Base-by-base conservation (phyloP, 2,113 vertebrate species). In the Callionymus lyra region DNA sequence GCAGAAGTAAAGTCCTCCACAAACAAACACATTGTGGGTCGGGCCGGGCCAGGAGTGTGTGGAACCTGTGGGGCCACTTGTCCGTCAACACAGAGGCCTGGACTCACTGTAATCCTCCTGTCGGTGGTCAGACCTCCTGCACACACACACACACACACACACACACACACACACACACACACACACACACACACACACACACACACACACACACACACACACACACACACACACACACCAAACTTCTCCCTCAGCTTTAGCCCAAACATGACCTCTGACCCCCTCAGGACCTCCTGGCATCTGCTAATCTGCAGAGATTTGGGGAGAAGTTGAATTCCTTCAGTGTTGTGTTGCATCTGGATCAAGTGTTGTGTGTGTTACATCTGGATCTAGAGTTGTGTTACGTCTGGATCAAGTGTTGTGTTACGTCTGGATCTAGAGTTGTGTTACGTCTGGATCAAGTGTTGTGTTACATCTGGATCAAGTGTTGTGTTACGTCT, bases 61-160 rank as follows among this genome's bases (percentile, higher is more conserved):
- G 38, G 53, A 56, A 52, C 67, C 68, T 77, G 52, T 31, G 69
- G 66, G 73, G 62, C 44, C 34, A 47, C 65, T 56, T 50, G 65
- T 82, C 81, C 81, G 80, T 84, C 81, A 82, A 60, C 78, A 19
- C 67, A 19, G 40, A 70, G 62, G 70, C 37, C 60, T 12, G 13
- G 65, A 65, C 69, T 73, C 19, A 6, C 37, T 13, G 14, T 80
- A 81, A 84, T 82, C 79, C 82, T 59, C 71, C 70, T 65, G 70
- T 74, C 76, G 76, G 62, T 79, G 74, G 68, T 62, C 34, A 63
- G 67, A 73, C 75, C 73, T 79, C 60, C 61, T 70, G 59, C 63
- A 49, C 64, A 49, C 21, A 27, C 21, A 27, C 21, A 27, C 21
- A 27, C 4, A 4, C 21, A 40, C 61, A 60, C 50, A 65, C 64